Evolutionary conservation across 1,140 invertebrate genomes (phyloP).

Genomic region (Oryctes rhinoceros): DNA sequence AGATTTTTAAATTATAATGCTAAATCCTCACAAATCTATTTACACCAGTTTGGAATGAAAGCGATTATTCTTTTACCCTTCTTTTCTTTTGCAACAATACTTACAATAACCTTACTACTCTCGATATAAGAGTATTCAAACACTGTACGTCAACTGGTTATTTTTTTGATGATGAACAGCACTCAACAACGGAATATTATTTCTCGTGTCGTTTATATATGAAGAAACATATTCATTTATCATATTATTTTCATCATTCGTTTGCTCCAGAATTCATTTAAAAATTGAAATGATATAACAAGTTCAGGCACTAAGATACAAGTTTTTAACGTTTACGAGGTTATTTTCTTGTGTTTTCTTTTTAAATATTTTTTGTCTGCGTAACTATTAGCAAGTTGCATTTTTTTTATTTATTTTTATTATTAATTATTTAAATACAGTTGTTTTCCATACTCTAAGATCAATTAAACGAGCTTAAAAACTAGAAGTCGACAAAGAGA

Average conservation of each 20-base stretch:
- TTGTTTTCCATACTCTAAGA: too few relatives aligned
- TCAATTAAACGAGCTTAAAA: background rate
- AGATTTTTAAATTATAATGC: background rate
- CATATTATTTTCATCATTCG: too few relatives aligned
- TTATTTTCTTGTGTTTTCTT: background rate
- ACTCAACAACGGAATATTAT: too few relatives aligned
- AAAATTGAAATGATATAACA: background rate
- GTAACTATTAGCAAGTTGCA: conserved; percentile 1
- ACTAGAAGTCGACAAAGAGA: background rate
- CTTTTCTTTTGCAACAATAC: too few relatives aligned
- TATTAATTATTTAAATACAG: background rate
- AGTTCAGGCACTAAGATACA: conserved; percentile 38
- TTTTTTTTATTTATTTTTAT: background rate
- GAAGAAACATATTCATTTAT: too few relatives aligned
- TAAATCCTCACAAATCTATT: background rate
- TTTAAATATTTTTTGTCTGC: background rate
- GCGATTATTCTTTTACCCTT: background rate
- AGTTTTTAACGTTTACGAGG: background rate
- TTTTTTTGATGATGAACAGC: too few relatives aligned
- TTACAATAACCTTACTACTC: too few relatives aligned
- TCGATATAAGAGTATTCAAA: too few relatives aligned
- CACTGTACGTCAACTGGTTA: too few relatives aligned
- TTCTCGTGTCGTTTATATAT: too few relatives aligned
- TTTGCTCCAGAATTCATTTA: background rate
- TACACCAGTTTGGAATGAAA: background rate